These are phyloP conservation scores for Sinocyclocheilus maitianheensis DNA, from an alignment of 2,113 vertebrate species.

Conservation along the genomic window DNA sequence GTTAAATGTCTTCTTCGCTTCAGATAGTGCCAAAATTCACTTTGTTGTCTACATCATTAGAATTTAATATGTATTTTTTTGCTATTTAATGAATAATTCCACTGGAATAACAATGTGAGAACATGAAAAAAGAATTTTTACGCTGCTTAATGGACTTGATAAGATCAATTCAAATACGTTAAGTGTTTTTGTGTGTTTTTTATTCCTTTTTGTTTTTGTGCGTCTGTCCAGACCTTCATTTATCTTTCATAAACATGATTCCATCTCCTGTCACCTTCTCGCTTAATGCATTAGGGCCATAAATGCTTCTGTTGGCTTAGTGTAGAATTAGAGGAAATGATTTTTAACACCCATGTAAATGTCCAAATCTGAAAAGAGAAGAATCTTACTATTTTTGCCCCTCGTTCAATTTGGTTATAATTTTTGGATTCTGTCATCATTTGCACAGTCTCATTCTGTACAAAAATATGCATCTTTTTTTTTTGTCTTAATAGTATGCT, in stretches of 20 bases:
- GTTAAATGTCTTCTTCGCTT: neutral
- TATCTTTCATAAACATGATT: conserved; percentile 24
- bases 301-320: neutral
- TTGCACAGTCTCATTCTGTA: neutral
- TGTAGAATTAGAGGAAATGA: neutral
- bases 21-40: neutral
- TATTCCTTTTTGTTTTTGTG: conserved; percentile 4
- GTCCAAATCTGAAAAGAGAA: conserved; percentile 5
- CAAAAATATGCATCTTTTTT: neutral
- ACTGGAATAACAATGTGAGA: conserved; percentile 22
- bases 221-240: neutral
- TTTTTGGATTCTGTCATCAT: neutral
- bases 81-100: conserved; percentile 45
- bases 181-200: conserved; percentile 51
- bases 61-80: conserved; percentile 27
- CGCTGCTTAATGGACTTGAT: conserved; percentile 35
- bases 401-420: neutral
- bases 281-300: conserved; percentile 4
- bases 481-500: neutral
- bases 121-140: conserved; percentile 24
- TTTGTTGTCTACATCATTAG: conserved; percentile 31
- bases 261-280: neutral
- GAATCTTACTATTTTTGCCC: neutral
- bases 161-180: conserved; percentile 17
- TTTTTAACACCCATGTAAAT: conserved; percentile 24